Evolutionary conservation across 2,888 invertebrate species (phyloP).

Genomic region (Drosophila merina): DNA sequence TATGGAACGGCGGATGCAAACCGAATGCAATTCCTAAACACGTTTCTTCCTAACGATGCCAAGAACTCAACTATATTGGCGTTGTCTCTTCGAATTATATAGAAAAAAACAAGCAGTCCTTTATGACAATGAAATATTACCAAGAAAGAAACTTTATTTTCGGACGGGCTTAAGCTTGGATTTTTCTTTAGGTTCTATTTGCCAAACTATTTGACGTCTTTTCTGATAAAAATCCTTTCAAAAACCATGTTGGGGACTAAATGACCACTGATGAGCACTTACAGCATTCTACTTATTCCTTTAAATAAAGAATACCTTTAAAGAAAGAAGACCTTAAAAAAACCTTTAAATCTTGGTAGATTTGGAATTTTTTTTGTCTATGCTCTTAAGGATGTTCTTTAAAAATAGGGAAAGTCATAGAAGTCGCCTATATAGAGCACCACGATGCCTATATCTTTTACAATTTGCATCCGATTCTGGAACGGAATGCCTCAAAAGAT

Average conservation of each 20-base stretch:
- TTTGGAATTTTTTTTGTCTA: not conserved
- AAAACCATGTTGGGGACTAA: too few relatives aligned
- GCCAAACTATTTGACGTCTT: too few relatives aligned
- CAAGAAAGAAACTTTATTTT: not conserved
- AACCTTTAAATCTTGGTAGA: not conserved
- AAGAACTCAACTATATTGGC: not conserved
- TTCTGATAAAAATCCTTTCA: too few relatives aligned
- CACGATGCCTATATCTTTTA: too few relatives aligned
- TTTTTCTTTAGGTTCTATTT: too few relatives aligned
- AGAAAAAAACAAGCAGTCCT: not conserved
- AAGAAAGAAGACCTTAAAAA: too few relatives aligned
- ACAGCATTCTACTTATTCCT: too few relatives aligned
- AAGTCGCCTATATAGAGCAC: too few relatives aligned
- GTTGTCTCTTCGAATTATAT: not conserved
- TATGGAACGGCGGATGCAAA: slow-evolving; percentile 31
- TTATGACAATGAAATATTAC: not conserved
- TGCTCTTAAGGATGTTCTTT: not conserved
- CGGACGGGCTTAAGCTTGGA: not conserved
- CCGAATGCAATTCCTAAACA: slow-evolving; percentile 22
- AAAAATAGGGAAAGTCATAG: not conserved
- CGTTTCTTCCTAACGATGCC: slow-evolving; percentile 1
- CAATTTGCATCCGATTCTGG: too few relatives aligned
- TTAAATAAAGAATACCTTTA: too few relatives aligned
- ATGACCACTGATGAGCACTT: too few relatives aligned
- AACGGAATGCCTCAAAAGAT: too few relatives aligned